These are phyloP conservation scores for Neoascia interrupta DNA, from an alignment of 2,888 invertebrate genomes.

Conservation along the genomic window DNA sequence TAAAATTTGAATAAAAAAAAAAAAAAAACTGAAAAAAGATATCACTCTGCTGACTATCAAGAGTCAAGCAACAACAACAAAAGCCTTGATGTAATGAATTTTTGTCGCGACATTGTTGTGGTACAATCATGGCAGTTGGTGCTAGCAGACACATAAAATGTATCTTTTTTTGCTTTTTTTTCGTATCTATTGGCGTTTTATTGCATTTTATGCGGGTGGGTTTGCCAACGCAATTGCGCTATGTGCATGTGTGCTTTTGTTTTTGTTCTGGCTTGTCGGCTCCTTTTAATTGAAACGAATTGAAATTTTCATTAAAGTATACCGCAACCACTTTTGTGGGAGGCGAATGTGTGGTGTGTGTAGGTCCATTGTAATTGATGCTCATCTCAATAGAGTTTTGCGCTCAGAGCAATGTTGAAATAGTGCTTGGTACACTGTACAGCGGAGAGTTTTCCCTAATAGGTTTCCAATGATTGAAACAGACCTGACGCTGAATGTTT, in stretches of 20 bases:
- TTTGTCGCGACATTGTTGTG: conserved; percentile 56
- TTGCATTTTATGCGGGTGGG: conserved; percentile 15
- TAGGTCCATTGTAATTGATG: no score
- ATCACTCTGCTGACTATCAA: not conserved
- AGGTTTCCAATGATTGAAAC: no score
- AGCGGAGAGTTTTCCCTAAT: no score
- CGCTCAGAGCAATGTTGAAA: no score
- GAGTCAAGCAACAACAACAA: conserved; percentile 1
- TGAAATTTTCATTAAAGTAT: not conserved
- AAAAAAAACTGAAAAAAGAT: not conserved
- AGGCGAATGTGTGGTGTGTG: no score
- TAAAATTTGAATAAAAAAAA: conserved; percentile 52
- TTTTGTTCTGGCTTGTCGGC: no score
- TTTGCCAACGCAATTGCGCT: not conserved
- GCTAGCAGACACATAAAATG: conserved; percentile 53
- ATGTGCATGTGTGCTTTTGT: conserved; percentile 14
- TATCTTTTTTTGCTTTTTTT: conserved; percentile 46
- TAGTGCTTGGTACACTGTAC: no score
- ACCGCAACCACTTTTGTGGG: no score
- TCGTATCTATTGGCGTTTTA: conserved; percentile 40
- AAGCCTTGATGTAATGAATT: conserved; percentile 47
- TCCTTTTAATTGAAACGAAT: not conserved
- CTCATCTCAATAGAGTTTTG: no score
- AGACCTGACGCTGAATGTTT: no score
- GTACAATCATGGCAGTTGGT: conserved; percentile 53